A percentile compares a stretch with the other conserved stretches of the same genome.
Evolutionary conservation across 1,140 invertebrate genomes (phyloP).

Genomic region (Heliconius melpomene): DNA sequence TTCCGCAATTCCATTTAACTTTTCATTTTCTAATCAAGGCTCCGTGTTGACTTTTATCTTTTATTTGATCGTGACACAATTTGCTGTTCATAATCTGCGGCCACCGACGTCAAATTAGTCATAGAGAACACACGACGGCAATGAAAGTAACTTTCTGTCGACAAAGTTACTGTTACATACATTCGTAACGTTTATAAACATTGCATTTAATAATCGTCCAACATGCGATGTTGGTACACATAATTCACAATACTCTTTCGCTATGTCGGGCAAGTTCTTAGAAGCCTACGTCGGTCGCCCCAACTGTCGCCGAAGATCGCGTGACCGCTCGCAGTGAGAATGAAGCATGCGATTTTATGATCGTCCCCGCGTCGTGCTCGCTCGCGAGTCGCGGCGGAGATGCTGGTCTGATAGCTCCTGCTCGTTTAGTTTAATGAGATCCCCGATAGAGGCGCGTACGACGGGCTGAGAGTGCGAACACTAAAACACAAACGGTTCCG

Average conservation of each 20-base stretch:
- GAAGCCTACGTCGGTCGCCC: slow-evolving; percentile 35
- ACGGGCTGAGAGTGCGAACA: slow-evolving; percentile 24
- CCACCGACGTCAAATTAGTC: neutral
- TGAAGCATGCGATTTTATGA: slow-evolving; percentile 52
- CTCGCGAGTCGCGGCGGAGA: slow-evolving; percentile 9
- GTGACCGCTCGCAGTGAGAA: slow-evolving; percentile 53
- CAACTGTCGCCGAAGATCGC: slow-evolving; percentile 47
- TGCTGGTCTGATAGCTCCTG: slow-evolving; percentile 23
- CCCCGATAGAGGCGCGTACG: slow-evolving; percentile 22
- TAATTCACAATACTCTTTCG: slow-evolving; percentile 44
- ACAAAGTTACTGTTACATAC: slow-evolving; percentile 32
- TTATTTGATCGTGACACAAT: slow-evolving; percentile 9
- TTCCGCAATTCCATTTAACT: slow-evolving; percentile 5
- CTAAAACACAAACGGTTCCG: slow-evolving; percentile 41
- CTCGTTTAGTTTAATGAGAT: slow-evolving; percentile 45
- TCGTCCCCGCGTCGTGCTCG: slow-evolving; percentile 21
- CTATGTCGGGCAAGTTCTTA: slow-evolving; percentile 40
- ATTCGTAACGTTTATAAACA: slow-evolving; percentile 19
- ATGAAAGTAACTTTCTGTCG: slow-evolving; percentile 4
- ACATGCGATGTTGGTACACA: slow-evolving; percentile 40
- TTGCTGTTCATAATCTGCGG: neutral
- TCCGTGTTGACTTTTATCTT: neutral
- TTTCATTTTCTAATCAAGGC: slow-evolving; percentile 4
- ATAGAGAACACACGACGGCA: neutral
- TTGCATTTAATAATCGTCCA: slow-evolving; percentile 25